Conservation (phyloP, 2,888 invertebrate genomes). For the Oscheius sp. region DNA sequence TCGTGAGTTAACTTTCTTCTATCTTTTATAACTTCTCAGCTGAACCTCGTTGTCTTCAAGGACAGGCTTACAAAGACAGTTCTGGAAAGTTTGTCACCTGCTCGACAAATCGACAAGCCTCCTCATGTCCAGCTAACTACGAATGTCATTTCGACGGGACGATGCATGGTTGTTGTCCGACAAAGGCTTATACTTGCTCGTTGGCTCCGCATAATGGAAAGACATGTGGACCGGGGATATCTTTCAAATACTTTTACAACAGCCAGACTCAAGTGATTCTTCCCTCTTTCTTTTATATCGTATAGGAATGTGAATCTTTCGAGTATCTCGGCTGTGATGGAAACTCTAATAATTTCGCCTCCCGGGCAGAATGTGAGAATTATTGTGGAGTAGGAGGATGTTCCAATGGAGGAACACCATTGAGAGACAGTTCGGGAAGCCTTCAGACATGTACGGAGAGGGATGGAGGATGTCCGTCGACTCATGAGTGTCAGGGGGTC, state of each 20-base stretch:
- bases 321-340: conserved; percentile 64
- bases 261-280: conserved; percentile 41
- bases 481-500: conserved; percentile 59
- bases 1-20: conserved; percentile 36
- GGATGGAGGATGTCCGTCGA: conserved; percentile 55
- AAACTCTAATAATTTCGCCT: conserved; percentile 62
- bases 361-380: conserved; percentile 54
- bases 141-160: conserved; percentile 56
- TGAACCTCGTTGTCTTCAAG: conserved; percentile 58
- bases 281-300: not conserved
- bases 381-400: conserved; percentile 65
- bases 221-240: conserved; percentile 59
- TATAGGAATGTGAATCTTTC: conserved; percentile 52
- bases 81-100: conserved; percentile 56
- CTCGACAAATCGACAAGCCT: conserved; percentile 44
- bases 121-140: conserved; percentile 58
- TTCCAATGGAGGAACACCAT: conserved; percentile 56
- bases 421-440: conserved; percentile 48
- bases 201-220: conserved; percentile 53
- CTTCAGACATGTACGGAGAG: conserved; percentile 52
- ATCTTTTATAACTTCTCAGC: conserved; percentile 34
- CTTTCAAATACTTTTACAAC: conserved; percentile 60
- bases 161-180: conserved; percentile 60
- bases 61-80: conserved; percentile 58
- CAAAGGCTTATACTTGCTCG: conserved; percentile 61